Evolutionary conservation across 64 coral and sea anemone species (phyloP).

Genomic region (Actinia tenebrosa): DNA sequence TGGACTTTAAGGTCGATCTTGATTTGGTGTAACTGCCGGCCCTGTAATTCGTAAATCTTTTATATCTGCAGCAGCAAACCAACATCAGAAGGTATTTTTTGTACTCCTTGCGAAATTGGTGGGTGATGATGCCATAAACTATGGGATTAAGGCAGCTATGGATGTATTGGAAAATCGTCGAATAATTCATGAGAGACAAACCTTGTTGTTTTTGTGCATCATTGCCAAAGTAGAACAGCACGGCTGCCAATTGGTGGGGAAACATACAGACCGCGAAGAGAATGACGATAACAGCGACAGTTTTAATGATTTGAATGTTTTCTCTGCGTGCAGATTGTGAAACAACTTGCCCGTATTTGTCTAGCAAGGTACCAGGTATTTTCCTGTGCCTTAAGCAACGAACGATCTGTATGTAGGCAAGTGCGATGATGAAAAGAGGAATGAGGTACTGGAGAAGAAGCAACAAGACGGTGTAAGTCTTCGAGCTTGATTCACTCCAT

Average conservation of each 20-base stretch:
- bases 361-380: constrained; percentile 10
- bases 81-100: constrained; percentile 8
- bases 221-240: constrained; percentile 30
- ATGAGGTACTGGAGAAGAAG: constrained; percentile 52
- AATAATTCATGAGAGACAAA: background rate
- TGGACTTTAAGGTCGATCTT: constrained; percentile 14
- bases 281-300: constrained; percentile 51
- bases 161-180: constrained; percentile 20
- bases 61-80: background rate
- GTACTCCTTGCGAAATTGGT: constrained; percentile 33
- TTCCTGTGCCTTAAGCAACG: constrained; percentile 30
- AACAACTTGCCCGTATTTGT: constrained; percentile 4
- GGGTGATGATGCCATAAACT: constrained; percentile 24
- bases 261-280: constrained; percentile 69
- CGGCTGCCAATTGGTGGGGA: constrained; percentile 36
- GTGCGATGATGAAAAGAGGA: constrained; percentile 32
- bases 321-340: constrained; percentile 27
- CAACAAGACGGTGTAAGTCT: constrained; percentile 37
- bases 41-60: background rate
- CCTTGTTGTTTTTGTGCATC: background rate
- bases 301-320: constrained; percentile 73
- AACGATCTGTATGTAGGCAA: constrained; percentile 48
- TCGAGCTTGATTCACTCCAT: constrained; percentile 20
- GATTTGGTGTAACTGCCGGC: background rate
- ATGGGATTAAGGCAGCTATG: constrained; percentile 32